Percentiles rank a stretch among this genome's conserved stretches.
Conservation (phyloP, 2,797 vertebrate species). For the Catharus ustulatus region DNA sequence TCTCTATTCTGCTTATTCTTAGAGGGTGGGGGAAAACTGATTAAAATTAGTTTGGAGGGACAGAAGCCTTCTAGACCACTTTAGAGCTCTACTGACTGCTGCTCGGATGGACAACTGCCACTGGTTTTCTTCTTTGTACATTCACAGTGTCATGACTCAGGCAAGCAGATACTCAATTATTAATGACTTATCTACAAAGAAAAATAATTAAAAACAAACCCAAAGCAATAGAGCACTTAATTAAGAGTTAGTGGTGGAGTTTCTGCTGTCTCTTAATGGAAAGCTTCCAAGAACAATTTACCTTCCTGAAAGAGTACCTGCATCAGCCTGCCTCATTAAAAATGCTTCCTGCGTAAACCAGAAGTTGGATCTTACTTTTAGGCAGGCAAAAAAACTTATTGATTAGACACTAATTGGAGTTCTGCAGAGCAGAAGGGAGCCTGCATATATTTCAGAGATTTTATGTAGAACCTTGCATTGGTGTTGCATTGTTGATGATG, state of each 20-base stretch:
- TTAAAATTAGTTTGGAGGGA: neutral
- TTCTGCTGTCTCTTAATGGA: slow-evolving; percentile 51
- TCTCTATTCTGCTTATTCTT: neutral
- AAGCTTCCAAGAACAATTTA: slow-evolving; percentile 61
- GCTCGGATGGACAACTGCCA: neutral
- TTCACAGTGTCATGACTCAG: slow-evolving; percentile 56
- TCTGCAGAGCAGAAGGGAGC: neutral
- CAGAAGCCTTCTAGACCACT: neutral
- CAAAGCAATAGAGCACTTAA: slow-evolving; percentile 69
- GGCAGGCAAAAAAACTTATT: slow-evolving; percentile 55
- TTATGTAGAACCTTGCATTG: neutral
- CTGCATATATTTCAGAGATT: neutral
- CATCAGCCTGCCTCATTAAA: slow-evolving; percentile 28
- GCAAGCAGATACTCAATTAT: slow-evolving; percentile 64
- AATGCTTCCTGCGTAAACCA: neutral
- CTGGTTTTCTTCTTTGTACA: neutral
- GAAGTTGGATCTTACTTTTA: slow-evolving; percentile 46
- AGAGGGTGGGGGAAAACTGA: neutral
- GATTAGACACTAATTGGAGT: slow-evolving; percentile 53
- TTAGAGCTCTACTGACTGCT: neutral
- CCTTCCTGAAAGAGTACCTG: slow-evolving; percentile 53
- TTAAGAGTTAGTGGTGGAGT: slow-evolving; percentile 63
- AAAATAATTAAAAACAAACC: slow-evolving; percentile 71
- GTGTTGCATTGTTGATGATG: neutral
- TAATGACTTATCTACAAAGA: slow-evolving; percentile 69